A percentile compares a stretch with the other conserved stretches of the same genome.
Conservation (phyloP, 2,888 invertebrate species). For the Phortica okadai region DNA sequence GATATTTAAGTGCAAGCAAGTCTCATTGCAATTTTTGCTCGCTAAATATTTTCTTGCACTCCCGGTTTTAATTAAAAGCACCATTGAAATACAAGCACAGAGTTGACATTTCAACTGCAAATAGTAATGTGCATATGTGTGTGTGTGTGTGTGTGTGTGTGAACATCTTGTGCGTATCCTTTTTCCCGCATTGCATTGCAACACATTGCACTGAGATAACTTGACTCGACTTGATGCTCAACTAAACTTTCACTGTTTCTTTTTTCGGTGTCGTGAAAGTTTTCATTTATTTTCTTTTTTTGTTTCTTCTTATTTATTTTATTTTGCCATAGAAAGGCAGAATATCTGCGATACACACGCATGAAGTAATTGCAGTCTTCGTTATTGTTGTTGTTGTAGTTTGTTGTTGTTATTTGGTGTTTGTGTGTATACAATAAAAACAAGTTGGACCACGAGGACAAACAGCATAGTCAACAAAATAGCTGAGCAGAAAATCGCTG, state of each 20-base stretch:
- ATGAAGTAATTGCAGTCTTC: conserved; percentile 23
- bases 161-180: no score
- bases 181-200: no score
- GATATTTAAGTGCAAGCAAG: no score
- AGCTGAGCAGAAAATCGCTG: conserved; percentile 42
- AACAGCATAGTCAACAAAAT: conserved; percentile 22
- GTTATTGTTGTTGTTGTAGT: not conserved
- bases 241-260: not conserved
- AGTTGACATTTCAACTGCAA: not conserved
- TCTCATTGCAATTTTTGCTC: no score
- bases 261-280: not conserved
- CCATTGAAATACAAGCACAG: not conserved
- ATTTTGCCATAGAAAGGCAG: not conserved
- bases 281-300: not conserved
- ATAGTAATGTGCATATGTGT: not conserved
- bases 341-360: conserved; percentile 8
- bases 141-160: no score
- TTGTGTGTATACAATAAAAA: not conserved
- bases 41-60: no score
- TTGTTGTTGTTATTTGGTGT: not conserved
- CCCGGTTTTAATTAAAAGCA: not conserved
- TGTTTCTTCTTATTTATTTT: not conserved
- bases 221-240: not conserved
- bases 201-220: not conserved
- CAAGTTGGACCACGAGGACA: conserved; percentile 13